Conservation (phyloP, 2,888 invertebrate species). For the Acrobasis suavella region DNA sequence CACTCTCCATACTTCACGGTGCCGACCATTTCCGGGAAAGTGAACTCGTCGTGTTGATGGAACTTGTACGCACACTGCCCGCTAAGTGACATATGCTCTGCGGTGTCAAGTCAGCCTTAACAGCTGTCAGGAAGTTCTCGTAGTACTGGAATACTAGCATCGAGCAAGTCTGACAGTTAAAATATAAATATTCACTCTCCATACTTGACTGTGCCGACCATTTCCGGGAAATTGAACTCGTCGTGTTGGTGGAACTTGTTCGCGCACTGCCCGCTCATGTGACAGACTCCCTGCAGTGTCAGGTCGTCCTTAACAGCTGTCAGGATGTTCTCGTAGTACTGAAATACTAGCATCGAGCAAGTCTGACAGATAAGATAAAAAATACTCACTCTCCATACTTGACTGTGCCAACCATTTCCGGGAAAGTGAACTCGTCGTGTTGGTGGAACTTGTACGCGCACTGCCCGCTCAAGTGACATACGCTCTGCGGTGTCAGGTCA, state of each 20-base stretch:
- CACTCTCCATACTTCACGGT: conserved; percentile 81
- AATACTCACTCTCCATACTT: conserved; percentile 79
- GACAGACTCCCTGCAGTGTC: conserved; percentile 77
- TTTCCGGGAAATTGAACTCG: conserved; percentile 76
- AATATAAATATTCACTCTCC: conserved; percentile 66
- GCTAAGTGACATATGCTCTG: too few species aligned
- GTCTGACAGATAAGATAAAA: background rate
- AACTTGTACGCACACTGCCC: too few species aligned
- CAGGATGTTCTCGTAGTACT: too few species aligned
- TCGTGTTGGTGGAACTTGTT: conserved; percentile 85
- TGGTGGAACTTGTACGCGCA: conserved; percentile 86
- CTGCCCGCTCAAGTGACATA: conserved; percentile 90
- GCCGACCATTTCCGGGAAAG: conserved; percentile 80
- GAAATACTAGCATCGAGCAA: too few species aligned
- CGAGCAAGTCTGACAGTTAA: too few species aligned
- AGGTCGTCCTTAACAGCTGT: conserved; percentile 59
- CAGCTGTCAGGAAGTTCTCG: too few species aligned
- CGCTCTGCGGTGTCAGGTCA: conserved; percentile 83
- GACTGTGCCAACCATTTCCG: conserved; percentile 78
- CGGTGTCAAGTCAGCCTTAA: too few species aligned
- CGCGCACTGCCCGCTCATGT: conserved; percentile 89
- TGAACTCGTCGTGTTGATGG: conserved; percentile 82
- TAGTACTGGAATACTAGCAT: too few species aligned
- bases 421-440: conserved; percentile 83
- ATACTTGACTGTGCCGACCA: conserved; percentile 80